Evolutionary conservation across 2,888 invertebrate species (phyloP), one percentile per base, ranked within the genome.

Genomic region (Ethmia dodecea): DNA sequence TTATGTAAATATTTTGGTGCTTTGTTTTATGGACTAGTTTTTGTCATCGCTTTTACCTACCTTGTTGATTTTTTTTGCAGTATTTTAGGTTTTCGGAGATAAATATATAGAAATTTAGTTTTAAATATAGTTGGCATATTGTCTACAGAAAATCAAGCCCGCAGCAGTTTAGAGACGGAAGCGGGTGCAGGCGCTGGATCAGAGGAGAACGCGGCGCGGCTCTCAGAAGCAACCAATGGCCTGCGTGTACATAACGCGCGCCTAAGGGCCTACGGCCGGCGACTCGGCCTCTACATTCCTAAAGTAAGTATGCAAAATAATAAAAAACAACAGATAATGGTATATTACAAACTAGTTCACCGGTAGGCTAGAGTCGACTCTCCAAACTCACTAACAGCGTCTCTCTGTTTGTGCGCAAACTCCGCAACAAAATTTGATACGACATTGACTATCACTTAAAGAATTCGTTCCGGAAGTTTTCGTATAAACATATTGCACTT

Each of bases 271-370:
- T 79, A 74, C 49, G 86, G 86, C 1, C 62, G 80, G 46, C 86
- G 86, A 48, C 72, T 87, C 13, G 73, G 79, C 16, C 65, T 87
- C 47, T 75, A 83, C 59, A 87, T 87, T 65, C 86, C 87, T 55
- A 86, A 86, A 78, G 87, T 86, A 49, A 32, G 33, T 26, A n/a
- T 18, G 4, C 5, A 18, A 18, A 18, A 18, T 18, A 18, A 18
- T 18, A 18, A 18, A 18, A 5, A 18, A 18, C 18, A 3, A 18
- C 18, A 18, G 6, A 18, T 5, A 18, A n/a, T n/a, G n/a, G n/a
- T n/a, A n/a, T n/a, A n/a, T n/a, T n/a, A n/a, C n/a, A n/a, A n/a
- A n/a, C n/a, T n/a, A n/a, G n/a, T n/a, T n/a, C n/a, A n/a, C n/a
- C n/a, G n/a, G n/a, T n/a, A n/a, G n/a, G n/a, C n/a, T n/a, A n/a